Percentiles rank a stretch among this genome's conserved stretches.
phyloP scores from a whole-genome alignment of 2,888 invertebrate genomes.

The Melanophora roralis region DNA sequence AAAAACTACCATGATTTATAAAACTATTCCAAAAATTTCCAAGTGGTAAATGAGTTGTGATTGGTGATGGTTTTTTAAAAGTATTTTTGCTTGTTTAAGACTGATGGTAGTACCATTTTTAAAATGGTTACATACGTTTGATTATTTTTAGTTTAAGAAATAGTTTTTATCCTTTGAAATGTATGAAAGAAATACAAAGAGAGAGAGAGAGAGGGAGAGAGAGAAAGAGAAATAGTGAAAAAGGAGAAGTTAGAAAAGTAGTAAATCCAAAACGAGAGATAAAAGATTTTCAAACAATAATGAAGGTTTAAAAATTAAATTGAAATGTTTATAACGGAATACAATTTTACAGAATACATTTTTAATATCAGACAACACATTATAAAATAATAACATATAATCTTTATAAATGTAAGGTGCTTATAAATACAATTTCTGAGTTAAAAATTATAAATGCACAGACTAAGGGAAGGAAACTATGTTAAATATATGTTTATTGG shows the following conservation, averaged over 20 bases:
- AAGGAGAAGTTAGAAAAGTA: conserved; percentile 29
- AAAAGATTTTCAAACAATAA: background rate
- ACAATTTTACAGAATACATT: too few species aligned
- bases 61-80: conserved; percentile 32
- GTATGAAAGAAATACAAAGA: conserved; percentile 13
- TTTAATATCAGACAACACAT: background rate
- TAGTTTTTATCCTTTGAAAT: conserved; percentile 38
- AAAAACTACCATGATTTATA: conserved; percentile 48
- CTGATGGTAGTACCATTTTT: conserved; percentile 27
- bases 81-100: conserved; percentile 32
- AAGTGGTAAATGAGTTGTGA: conserved; percentile 38
- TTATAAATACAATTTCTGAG: background rate
- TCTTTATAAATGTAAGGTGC: background rate
- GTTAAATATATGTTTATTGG: too few species aligned
- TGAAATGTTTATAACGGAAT: too few species aligned
- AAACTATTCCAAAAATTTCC: conserved; percentile 41
- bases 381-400: background rate
- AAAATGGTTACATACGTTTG: conserved; percentile 18
- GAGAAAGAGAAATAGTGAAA: conserved; percentile 23
- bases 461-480: conserved; percentile 8
- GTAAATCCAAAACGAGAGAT: conserved; percentile 21
- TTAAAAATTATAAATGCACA: background rate
- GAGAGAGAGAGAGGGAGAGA: too few species aligned
- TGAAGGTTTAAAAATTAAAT: too few species aligned
- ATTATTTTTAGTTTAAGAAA: conserved; percentile 15